These are phyloP conservation scores for Cosmorhoe ocellata DNA, from an alignment of 2,888 invertebrate species.

Conservation along the genomic window DNA sequence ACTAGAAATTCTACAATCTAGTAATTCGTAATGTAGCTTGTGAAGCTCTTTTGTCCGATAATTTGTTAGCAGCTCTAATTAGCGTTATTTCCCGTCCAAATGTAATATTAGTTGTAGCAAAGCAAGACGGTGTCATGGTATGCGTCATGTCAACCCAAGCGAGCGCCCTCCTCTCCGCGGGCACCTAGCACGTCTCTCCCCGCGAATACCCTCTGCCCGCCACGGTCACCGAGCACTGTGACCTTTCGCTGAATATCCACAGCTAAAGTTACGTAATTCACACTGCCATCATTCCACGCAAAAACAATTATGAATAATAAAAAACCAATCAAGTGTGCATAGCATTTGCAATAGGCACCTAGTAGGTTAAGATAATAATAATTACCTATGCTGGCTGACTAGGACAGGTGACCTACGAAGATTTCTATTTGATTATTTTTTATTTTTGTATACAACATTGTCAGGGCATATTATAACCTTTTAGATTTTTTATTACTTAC, in stretches of 20 bases:
- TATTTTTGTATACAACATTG: too few relatives aligned
- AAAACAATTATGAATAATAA: constrained; percentile 32
- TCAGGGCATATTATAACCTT: too few relatives aligned
- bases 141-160: constrained; percentile 25
- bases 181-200: constrained; percentile 23
- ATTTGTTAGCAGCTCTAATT: too few relatives aligned
- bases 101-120: too few relatives aligned
- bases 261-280: constrained; percentile 62
- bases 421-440: too few relatives aligned
- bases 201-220: constrained; percentile 52
- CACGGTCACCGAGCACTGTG: constrained; percentile 76
- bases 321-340: constrained; percentile 28
- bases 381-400: too few relatives aligned
- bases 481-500: too few relatives aligned
- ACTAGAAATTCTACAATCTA: too few relatives aligned
- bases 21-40: too few relatives aligned
- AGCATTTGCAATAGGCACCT: constrained; percentile 10
- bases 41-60: too few relatives aligned
- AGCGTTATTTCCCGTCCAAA: too few relatives aligned
- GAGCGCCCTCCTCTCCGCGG: constrained; percentile 17
- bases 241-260: constrained; percentile 68
- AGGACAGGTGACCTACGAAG: too few relatives aligned
- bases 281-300: constrained; percentile 36
- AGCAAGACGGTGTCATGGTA: constrained; percentile 32
- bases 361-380: not conserved